Evolutionary conservation across 2,797 vertebrate genomes (phyloP), one percentile per base, ranked within the genome.

Genomic region (Phrynocephalus guinanensis): DNA sequence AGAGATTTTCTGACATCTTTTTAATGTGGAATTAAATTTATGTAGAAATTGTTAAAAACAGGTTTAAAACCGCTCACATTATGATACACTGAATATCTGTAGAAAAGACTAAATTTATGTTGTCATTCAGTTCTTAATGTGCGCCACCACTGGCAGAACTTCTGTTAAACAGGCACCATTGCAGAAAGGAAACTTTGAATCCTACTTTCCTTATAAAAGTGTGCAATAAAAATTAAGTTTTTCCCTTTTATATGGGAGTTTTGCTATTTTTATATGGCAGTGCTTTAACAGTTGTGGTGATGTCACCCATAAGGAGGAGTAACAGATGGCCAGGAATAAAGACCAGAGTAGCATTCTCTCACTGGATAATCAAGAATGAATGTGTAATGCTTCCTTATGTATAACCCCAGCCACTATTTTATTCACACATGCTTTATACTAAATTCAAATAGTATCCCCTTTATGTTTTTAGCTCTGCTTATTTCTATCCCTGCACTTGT

Each of bases 311-410:
- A 90, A 80, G 83, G 90, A 90, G 82, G 82, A 94, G 83, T 87
- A 91, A 90, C 91, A 93, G 85, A 94, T 86, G 87, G 80, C 68
- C 73, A 91, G 83, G 91, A 94, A 89, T 10, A 83, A 88, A 94
- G 88, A 95, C 93, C 81, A 93, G 94, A 95, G 92, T 79, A 70
- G 79, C 91, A 90, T 85, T 88, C 88, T 86, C 86, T 90, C 93
- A 91, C 79, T 91, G 89, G 90, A 92, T 68, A 84, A 79, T 77
- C 89, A 82, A 92, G 90, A 83, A 26, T 88, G 52, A 91, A 56
- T 84, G 67, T 86, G 44, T 72, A 48, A 18, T 24, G 52, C 63
- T 28, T 92, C 86, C 85, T 63, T 63, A 89, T 86, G 87, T 60
- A 91, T 60, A 68, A 93, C 52, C 89, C 83, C 84, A 89, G 85